Percentiles rank a stretch among this genome's conserved stretches.
Evolutionary conservation across 2,113 vertebrate genomes (phyloP).

Genomic region (Daphoenositta chrysoptera): DNA sequence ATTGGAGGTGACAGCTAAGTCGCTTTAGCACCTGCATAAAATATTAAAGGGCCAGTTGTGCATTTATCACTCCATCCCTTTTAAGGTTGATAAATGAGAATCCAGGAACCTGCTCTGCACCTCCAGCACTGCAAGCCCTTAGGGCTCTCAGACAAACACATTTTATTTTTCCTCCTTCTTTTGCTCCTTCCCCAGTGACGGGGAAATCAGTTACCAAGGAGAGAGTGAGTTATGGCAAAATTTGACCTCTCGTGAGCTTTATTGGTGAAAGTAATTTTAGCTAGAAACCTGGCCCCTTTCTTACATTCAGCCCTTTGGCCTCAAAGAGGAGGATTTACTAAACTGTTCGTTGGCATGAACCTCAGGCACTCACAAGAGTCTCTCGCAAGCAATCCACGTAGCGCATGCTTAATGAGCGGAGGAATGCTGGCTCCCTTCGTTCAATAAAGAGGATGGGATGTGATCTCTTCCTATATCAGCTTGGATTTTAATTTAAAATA

Average conservation of each 20-base stretch:
- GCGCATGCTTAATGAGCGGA: conserved; percentile 20
- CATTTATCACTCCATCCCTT: conserved; percentile 85
- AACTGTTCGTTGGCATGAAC: conserved; percentile 59
- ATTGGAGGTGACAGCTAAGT: conserved; percentile 82
- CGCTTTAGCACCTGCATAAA: conserved; percentile 82
- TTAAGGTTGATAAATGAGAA: conserved; percentile 86
- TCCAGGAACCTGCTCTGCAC: conserved; percentile 78
- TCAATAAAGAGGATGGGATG: conserved; percentile 32
- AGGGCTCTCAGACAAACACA: conserved; percentile 79
- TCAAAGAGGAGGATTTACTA: conserved; percentile 70
- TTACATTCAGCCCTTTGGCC: conserved; percentile 73
- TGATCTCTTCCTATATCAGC: conserved; percentile 20
- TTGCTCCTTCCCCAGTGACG: conserved; percentile 57
- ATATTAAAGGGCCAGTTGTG: conserved; percentile 84
- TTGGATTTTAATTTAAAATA: conserved; percentile 57
- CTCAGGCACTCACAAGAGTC: conserved; percentile 5
- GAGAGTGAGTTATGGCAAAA: conserved; percentile 81
- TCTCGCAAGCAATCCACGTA: background rate
- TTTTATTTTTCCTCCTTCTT: conserved; percentile 75
- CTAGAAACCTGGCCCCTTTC: conserved; percentile 77
- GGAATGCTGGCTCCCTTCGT: background rate
- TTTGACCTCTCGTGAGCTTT: conserved; percentile 80
- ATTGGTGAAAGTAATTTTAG: conserved; percentile 91
- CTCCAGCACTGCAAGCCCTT: conserved; percentile 73
- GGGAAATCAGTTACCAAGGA: conserved; percentile 75